These are phyloP conservation scores for Ditula angustiorana DNA, from an alignment of 2,888 invertebrate species.

Conservation along the genomic window DNA sequence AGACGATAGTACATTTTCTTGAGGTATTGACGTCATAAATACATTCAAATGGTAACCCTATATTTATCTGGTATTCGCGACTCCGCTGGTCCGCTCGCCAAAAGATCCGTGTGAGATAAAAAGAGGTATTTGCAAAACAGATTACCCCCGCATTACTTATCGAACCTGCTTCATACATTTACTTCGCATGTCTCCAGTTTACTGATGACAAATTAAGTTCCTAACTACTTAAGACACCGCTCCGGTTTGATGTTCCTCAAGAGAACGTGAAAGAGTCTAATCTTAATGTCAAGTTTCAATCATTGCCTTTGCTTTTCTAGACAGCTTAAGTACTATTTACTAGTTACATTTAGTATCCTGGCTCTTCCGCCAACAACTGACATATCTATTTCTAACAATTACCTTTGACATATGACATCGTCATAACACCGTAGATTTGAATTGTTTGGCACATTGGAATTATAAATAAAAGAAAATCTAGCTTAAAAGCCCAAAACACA, in stretches of 20 bases:
- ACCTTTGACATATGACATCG: no score
- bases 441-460: no score
- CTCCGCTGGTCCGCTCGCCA: constrained; percentile 10
- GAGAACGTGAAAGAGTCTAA: constrained; percentile 27
- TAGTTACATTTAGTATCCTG: not conserved
- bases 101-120: constrained; percentile 35
- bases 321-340: constrained; percentile 26
- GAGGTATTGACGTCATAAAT: constrained; percentile 9
- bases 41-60: constrained; percentile 24
- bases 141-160: constrained; percentile 22
- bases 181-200: constrained; percentile 26
- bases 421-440: no score
- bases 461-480: no score
- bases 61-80: constrained; percentile 12
- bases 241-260: constrained; percentile 33
- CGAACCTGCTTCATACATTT: constrained; percentile 34
- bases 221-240: constrained; percentile 31
- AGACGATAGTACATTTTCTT: constrained; percentile 12
- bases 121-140: constrained; percentile 32
- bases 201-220: constrained; percentile 32
- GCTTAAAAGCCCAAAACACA: no score
- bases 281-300: constrained; percentile 21
- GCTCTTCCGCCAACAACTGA: not conserved
- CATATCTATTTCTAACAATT: no score
- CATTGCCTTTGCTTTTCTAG: constrained; percentile 27